phyloP scores from a whole-genome alignment of 2,113 vertebrate species.

The Oplegnathus fasciatus region DNA sequence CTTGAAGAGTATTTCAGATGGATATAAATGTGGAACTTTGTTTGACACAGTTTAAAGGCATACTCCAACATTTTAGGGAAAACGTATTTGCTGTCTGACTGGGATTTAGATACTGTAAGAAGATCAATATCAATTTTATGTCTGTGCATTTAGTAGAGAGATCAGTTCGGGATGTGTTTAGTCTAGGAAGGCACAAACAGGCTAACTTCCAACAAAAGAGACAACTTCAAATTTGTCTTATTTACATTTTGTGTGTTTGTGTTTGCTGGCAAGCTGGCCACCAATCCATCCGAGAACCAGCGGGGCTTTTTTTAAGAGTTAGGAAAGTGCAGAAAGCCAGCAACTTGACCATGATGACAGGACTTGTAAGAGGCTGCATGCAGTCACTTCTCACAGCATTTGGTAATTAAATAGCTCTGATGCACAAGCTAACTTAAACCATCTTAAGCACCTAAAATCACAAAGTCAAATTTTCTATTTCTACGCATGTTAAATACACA shows the following conservation, averaged over 20 bases:
- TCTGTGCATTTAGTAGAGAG: slow-evolving; percentile 9
- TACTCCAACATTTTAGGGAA: slow-evolving; percentile 15
- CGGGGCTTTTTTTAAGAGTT: background rate
- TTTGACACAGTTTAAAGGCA: slow-evolving; percentile 40
- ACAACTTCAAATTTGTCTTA: slow-evolving; percentile 5
- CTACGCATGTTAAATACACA: background rate
- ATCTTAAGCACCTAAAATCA: background rate
- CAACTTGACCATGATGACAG: background rate
- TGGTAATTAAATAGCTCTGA: background rate
- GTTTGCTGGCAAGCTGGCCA: slow-evolving; percentile 7
- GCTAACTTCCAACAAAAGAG: background rate
- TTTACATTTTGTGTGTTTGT: slow-evolving; percentile 16
- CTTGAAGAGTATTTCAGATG: slow-evolving; percentile 33
- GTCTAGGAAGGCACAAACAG: slow-evolving; percentile 13
- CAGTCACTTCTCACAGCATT: background rate
- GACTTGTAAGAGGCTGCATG: background rate
- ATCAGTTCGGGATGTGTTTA: background rate
- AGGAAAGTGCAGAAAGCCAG: background rate
- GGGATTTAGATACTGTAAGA: slow-evolving; percentile 7
- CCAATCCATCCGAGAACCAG: slow-evolving; percentile 4
- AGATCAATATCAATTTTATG: slow-evolving; percentile 12
- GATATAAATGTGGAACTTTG: slow-evolving; percentile 28
- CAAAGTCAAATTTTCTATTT: background rate
- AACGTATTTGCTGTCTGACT: slow-evolving; percentile 21
- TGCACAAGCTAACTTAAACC: background rate